Percentiles rank a stretch among this genome's conserved stretches.
These are phyloP conservation scores for Lampris incognitus DNA, from an alignment of 2,113 vertebrate species.

Conservation along the genomic window DNA sequence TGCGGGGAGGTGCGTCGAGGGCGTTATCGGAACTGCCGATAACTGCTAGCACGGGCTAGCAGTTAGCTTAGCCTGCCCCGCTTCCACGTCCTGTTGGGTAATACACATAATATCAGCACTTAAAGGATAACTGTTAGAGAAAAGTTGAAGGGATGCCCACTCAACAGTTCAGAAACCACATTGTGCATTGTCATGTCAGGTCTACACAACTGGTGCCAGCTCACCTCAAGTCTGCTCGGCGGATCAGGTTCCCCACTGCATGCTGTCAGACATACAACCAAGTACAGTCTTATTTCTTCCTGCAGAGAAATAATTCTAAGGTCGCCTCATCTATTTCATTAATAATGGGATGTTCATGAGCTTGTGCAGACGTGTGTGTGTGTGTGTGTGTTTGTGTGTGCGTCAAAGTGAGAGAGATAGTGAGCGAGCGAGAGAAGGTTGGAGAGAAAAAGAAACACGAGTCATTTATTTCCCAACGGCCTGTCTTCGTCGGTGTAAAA, in stretches of 20 bases:
- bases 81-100: background rate
- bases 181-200: background rate
- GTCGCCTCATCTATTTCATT: constrained; percentile 46
- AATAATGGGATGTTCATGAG: constrained; percentile 27
- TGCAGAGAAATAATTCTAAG: constrained; percentile 44
- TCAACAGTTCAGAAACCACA: background rate
- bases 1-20: too few species aligned
- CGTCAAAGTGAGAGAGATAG: background rate
- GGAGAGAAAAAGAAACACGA: constrained; percentile 42
- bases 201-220: background rate
- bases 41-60: too few species aligned
- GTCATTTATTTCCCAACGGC: constrained; percentile 64
- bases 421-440: background rate
- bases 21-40: too few species aligned
- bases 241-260: constrained; percentile 39
- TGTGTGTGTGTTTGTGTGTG: constrained; percentile 2
- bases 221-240: constrained; percentile 26
- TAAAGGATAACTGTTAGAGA: background rate
- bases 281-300: constrained; percentile 37
- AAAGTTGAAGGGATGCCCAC: background rate
- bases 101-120: background rate
- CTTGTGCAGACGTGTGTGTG: background rate
- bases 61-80: too few species aligned
- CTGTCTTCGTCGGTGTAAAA: constrained; percentile 53
- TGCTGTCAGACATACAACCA: constrained; percentile 36